A percentile compares a stretch with the other conserved stretches of the same genome.
Evolutionary conservation across 1,140 invertebrate species (phyloP).

Genomic region (Lepeophtheirus salmonis): DNA sequence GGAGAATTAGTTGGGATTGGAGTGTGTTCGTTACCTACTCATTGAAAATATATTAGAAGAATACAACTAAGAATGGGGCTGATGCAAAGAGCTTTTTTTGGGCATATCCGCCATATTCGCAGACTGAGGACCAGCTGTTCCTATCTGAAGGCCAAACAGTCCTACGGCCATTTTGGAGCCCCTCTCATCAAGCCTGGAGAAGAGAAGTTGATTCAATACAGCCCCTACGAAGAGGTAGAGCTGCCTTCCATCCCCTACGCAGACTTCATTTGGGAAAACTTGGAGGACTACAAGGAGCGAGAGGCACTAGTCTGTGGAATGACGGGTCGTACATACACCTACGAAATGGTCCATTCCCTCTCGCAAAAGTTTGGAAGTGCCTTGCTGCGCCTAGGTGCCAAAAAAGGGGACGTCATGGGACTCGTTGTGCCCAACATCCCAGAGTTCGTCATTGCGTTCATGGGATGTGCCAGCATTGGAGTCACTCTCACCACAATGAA

Average conservation of each 20-base stretch:
- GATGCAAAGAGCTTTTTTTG: too few relatives aligned
- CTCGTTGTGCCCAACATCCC: constrained; percentile 45
- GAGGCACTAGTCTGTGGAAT: constrained; percentile 23
- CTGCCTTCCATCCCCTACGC: not conserved
- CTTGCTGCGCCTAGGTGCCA: constrained; percentile 27
- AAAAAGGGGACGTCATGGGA: constrained; percentile 30
- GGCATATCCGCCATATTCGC: too few relatives aligned
- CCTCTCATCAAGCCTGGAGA: not conserved
- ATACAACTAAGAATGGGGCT: too few relatives aligned
- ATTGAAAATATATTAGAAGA: too few relatives aligned
- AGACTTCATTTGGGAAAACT: not conserved
- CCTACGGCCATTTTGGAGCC: not conserved
- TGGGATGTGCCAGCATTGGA: constrained; percentile 19
- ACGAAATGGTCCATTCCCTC: constrained; percentile 23
- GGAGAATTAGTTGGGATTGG: too few relatives aligned
- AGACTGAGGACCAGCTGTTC: too few relatives aligned
- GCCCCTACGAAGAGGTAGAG: not conserved
- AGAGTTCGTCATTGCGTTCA: constrained; percentile 37
- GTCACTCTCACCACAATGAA: constrained; percentile 19
- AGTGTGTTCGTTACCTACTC: too few relatives aligned
- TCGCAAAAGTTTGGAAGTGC: constrained; percentile 26
- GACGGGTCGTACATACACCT: constrained; percentile 28
- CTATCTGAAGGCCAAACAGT: too few relatives aligned
- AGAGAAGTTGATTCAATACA: not conserved
- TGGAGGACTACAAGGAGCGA: not conserved